These are phyloP conservation scores for Laticauda laticaudata DNA, from an alignment of 2,113 vertebrate genomes.

Conservation along the genomic window DNA sequence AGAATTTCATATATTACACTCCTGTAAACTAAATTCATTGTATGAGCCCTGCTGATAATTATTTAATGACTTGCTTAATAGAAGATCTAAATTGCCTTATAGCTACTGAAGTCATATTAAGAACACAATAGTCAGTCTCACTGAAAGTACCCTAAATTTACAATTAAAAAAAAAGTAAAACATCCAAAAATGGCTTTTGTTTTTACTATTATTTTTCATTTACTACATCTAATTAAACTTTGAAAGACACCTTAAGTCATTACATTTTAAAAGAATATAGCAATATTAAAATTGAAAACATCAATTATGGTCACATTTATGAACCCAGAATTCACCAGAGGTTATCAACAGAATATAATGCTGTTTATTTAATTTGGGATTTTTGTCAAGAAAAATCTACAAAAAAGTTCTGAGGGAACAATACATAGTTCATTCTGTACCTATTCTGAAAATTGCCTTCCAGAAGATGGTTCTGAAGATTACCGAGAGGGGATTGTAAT, in stretches of 20 bases:
- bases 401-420: neutral
- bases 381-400: neutral
- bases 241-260: neutral
- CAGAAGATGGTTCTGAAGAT: neutral
- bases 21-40: neutral
- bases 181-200: neutral
- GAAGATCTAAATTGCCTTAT: neutral
- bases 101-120: neutral
- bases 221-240: neutral
- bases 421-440: neutral
- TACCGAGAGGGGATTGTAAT: neutral
- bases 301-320: neutral
- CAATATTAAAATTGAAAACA: neutral
- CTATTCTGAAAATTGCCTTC: neutral
- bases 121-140: neutral
- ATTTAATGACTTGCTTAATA: neutral
- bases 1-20: neutral
- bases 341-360: neutral
- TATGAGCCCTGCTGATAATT: neutral
- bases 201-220: neutral
- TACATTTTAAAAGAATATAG: neutral
- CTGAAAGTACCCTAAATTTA: neutral
- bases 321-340: neutral
- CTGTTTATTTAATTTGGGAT: neutral
- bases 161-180: neutral